These are phyloP conservation scores for Drosophila diplacantha DNA, from an alignment of 2,888 invertebrate genomes.

Conservation along the genomic window DNA sequence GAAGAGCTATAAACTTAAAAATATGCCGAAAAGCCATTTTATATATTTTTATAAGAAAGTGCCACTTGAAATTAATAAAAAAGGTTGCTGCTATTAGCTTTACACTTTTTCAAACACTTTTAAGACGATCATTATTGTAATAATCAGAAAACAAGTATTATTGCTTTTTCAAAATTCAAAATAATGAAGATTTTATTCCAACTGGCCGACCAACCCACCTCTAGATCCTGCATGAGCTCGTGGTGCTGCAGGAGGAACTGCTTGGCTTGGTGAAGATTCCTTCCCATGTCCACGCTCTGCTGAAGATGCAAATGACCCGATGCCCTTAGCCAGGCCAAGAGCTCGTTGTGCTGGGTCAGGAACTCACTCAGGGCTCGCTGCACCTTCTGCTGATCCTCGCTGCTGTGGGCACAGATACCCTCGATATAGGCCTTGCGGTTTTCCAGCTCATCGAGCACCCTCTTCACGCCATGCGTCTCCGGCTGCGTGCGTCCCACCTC, in stretches of 20 bases:
- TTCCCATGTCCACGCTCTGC: constrained; percentile 87
- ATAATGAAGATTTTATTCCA: too few species aligned
- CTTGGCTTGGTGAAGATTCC: constrained; percentile 81
- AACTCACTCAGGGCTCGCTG: constrained; percentile 84
- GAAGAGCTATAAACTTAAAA: neutral
- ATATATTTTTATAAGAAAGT: neutral
- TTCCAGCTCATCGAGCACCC: constrained; percentile 85
- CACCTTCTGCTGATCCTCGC: constrained; percentile 84
- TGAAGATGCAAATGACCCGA: constrained; percentile 86
- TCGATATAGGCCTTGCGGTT: constrained; percentile 84
- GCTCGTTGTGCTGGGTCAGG: constrained; percentile 83
- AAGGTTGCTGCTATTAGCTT: constrained; percentile 1
- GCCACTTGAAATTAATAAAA: constrained; percentile 2
- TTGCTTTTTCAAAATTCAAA: too few species aligned
- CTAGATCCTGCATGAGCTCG: constrained; percentile 85
- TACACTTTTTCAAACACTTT: neutral
- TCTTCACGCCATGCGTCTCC: constrained; percentile 83
- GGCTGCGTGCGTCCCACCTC: constrained; percentile 82
- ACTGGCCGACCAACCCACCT: constrained; percentile 80
- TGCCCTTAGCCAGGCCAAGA: constrained; percentile 86
- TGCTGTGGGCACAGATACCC: constrained; percentile 82
- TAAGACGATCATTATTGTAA: neutral
- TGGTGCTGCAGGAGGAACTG: constrained; percentile 87
- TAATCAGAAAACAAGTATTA: neutral
- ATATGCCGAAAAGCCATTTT: constrained; percentile 1